Conservation (phyloP, 2,888 invertebrate genomes). For the Orchesellides sinensis region DNA sequence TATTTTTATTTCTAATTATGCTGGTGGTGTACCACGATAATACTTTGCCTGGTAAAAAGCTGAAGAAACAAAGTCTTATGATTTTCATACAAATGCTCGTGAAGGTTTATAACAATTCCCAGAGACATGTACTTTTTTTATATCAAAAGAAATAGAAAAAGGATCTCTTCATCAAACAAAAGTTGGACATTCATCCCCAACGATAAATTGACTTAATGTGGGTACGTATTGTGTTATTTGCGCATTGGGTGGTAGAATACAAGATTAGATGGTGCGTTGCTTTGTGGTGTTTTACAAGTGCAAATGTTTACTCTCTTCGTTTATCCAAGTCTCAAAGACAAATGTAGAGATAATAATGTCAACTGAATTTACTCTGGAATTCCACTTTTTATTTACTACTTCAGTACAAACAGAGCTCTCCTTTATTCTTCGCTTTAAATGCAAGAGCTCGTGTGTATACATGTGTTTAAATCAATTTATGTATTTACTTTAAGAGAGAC, state of each 20-base stretch:
- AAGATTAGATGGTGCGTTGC: neutral
- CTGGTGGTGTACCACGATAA: too few species aligned
- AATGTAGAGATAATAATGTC: too few species aligned
- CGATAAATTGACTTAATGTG: neutral
- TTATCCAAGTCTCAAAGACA: conserved; percentile 14
- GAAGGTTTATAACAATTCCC: too few species aligned
- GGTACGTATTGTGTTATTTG: neutral
- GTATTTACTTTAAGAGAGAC: conserved; percentile 18
- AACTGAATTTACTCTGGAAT: neutral
- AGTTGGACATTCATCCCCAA: neutral
- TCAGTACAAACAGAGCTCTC: too few species aligned
- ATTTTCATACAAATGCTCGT: too few species aligned
- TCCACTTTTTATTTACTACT: neutral
- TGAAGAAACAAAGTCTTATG: too few species aligned
- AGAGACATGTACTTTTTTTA: too few species aligned
- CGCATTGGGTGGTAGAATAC: neutral
- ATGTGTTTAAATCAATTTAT: conserved; percentile 38
- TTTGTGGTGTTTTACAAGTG: conserved; percentile 5
- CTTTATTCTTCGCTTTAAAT: too few species aligned
- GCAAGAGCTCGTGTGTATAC: neutral
- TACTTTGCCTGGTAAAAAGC: too few species aligned
- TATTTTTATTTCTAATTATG: too few species aligned
- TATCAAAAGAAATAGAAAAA: too few species aligned
- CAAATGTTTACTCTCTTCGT: conserved; percentile 48
- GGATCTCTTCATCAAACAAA: too few species aligned